Evolutionary conservation across 2,797 vertebrate genomes (phyloP).

Genomic region (Forpus xanthops): DNA sequence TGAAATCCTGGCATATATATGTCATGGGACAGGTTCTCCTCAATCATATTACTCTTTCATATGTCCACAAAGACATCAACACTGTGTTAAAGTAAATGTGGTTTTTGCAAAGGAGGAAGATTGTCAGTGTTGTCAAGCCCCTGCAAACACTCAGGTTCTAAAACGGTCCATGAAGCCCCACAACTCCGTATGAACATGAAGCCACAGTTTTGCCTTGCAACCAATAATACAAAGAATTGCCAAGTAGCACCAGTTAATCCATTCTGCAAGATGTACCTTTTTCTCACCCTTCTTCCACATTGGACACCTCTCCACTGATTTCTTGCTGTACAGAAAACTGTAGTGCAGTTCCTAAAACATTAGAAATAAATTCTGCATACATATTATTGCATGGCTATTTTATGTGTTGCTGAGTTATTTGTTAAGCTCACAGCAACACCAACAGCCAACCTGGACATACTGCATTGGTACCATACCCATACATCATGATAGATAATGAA

Average conservation of each 20-base stretch:
- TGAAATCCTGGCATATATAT: slow-evolving; percentile 65
- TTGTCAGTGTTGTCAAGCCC: slow-evolving; percentile 49
- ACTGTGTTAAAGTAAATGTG: slow-evolving; percentile 46
- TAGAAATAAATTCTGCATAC: neutral
- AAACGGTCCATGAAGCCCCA: slow-evolving; percentile 49
- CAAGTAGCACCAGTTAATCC: neutral
- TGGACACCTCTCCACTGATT: neutral
- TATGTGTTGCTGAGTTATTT: neutral
- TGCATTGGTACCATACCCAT: slow-evolving; percentile 5
- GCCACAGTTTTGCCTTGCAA: neutral
- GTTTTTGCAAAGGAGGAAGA: slow-evolving; percentile 58
- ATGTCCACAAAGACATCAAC: slow-evolving; percentile 53
- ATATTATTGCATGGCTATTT: neutral
- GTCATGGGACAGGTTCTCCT: slow-evolving; percentile 67
- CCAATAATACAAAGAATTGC: neutral
- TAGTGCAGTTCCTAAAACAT: neutral
- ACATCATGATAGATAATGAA: slow-evolving; percentile 55
- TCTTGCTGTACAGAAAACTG: neutral
- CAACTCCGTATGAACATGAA: neutral
- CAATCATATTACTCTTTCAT: slow-evolving; percentile 63
- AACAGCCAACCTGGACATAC: slow-evolving; percentile 24
- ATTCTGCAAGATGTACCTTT: neutral
- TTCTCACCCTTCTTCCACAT: fast-evolving
- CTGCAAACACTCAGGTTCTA: slow-evolving; percentile 55
- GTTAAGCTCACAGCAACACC: slow-evolving; percentile 36